These are phyloP conservation scores for Emydoidea blandingii DNA, from an alignment of 2,797 vertebrate species.

Conservation along the genomic window DNA sequence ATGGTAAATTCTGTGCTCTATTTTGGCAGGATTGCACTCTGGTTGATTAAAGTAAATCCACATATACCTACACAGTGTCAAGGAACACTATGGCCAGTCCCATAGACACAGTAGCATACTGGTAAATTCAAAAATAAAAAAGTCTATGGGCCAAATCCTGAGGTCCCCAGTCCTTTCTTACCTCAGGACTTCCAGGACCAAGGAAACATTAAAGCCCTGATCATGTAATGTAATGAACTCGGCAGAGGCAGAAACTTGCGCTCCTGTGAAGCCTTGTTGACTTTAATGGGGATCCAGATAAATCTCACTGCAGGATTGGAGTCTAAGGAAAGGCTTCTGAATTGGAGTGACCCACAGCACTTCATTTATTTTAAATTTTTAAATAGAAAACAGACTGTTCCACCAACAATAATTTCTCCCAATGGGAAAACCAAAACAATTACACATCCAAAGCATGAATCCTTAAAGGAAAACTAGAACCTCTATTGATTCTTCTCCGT, in stretches of 20 bases:
- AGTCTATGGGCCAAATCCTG: background rate
- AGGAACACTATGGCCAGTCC: background rate
- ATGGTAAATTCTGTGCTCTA: background rate
- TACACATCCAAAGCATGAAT: background rate
- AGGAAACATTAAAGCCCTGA: background rate
- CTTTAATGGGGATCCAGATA: background rate
- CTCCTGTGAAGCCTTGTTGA: background rate
- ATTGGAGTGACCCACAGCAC: background rate
- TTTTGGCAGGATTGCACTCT: background rate
- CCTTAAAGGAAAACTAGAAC: background rate
- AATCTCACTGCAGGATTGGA: background rate
- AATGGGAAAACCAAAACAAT: background rate
- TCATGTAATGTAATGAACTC: background rate
- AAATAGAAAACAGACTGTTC: background rate
- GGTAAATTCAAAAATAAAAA: background rate
- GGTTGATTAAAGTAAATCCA: background rate
- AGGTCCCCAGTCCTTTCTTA: rapidly evolving
- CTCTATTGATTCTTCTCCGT: background rate
- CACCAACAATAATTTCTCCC: background rate
- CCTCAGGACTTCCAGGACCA: background rate
- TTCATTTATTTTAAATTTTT: background rate
- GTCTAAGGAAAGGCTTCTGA: background rate
- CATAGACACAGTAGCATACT: background rate
- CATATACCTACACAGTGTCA: background rate
- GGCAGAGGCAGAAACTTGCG: background rate